Base-by-base conservation (phyloP, 2,113 vertebrate genomes). In the Acrocephalus kingi region DNA sequence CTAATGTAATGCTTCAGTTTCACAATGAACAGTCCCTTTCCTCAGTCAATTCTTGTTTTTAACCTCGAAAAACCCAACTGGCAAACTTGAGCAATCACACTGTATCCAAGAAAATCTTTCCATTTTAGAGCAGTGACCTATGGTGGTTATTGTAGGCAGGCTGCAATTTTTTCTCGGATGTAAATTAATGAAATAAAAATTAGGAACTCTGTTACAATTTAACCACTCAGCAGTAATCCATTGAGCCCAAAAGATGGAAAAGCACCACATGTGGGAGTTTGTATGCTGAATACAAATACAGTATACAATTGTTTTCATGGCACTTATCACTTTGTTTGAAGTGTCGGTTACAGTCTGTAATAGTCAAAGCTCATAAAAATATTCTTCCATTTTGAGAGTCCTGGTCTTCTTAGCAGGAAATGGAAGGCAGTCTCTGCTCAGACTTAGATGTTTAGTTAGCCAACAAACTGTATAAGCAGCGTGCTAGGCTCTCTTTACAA, bases 261-360 rank as follows among this genome's bases (percentile, higher is more conserved):
- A 85, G 51, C 46, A 51, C 30, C 7, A 7, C 0, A 0, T 37
- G 1, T 23, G 13, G 37, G n/a, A 49, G 49, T 54, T 61, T 68
- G 30, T 49, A 25, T 46, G 9, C 51, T 45, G 64, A 89, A 59
- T n/a, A 46, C 24, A 43, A 69, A 54, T 59, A 73, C 41, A 62
- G 45, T 12, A 49, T 39, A 41, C 63, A 49, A 0, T 20, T 35
- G 23, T 74, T 81, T 86, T 45, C 30, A 39, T 19, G 2, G 17
- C 10, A 13, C 0, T 0, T 45, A 48, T 2, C 19, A 15, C 17
- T 63, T 89, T 49, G 54, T 52, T 80, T 87, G 54, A 76, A 56
- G 64, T 62, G n/a, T 64, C 4, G 3, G 7, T 54, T 86, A 54
- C 9, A n/a, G 15, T 72, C 27, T 56, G 12, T 58, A 69, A 37